Conservation (phyloP, 2,888 invertebrate genomes). For the Andrena dorsata region DNA sequence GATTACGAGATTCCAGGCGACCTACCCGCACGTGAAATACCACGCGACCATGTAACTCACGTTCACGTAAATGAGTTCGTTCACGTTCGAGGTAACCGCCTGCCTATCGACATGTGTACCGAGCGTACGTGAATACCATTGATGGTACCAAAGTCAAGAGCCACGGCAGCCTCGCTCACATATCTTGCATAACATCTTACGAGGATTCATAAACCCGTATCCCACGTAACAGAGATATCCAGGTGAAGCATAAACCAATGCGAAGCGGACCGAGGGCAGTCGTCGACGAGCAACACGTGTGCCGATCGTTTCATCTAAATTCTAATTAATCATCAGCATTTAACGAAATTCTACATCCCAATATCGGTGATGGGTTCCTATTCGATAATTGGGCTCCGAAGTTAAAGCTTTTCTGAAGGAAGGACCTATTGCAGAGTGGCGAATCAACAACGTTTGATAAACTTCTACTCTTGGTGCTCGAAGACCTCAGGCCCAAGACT, state of each 20-base stretch:
- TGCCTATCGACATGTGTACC: slow-evolving; percentile 44
- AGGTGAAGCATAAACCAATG: slow-evolving; percentile 15
- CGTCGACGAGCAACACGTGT: slow-evolving; percentile 6
- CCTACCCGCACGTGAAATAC: slow-evolving; percentile 38
- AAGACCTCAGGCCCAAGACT: neutral
- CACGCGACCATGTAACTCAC: slow-evolving; percentile 29
- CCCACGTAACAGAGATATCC: slow-evolving; percentile 40
- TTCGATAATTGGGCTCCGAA: too few species aligned
- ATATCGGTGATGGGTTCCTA: too few species aligned
- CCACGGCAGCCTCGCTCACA: slow-evolving; percentile 40
- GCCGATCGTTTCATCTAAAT: neutral
- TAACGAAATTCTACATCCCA: neutral
- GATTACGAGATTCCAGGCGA: slow-evolving; percentile 43
- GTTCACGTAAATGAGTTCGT: slow-evolving; percentile 58
- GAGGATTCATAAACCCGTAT: slow-evolving; percentile 55
- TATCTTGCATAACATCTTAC: slow-evolving; percentile 55
- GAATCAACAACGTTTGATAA: too few species aligned
- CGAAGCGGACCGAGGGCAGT: neutral
- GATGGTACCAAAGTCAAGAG: slow-evolving; percentile 53
- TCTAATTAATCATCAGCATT: too few species aligned
- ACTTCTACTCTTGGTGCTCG: neutral
- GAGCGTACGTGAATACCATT: slow-evolving; percentile 55
- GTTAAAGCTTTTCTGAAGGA: too few species aligned
- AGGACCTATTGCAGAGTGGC: too few species aligned
- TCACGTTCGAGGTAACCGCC: slow-evolving; percentile 52